These are phyloP conservation scores for Mesorhabditis sp. DNA, from an alignment of 2,888 invertebrate species.

Conservation along the genomic window DNA sequence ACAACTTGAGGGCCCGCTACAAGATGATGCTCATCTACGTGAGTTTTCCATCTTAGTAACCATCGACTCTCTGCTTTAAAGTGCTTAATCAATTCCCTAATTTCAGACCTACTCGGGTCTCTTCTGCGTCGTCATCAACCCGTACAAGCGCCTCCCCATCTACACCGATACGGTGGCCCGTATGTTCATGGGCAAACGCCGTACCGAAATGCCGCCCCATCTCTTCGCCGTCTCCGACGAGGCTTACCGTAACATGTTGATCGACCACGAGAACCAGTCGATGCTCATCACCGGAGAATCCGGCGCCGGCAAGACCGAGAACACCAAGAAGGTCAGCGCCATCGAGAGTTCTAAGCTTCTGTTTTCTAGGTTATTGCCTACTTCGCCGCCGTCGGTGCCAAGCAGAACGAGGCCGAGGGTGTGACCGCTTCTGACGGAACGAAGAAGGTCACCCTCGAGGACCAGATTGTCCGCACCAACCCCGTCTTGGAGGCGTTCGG, in stretches of 20 bases:
- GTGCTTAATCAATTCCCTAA: neutral
- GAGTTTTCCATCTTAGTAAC: conserved; percentile 14
- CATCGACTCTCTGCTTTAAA: neutral
- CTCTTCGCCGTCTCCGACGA: conserved; percentile 55
- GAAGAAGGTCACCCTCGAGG: conserved; percentile 80
- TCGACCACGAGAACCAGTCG: conserved; percentile 98
- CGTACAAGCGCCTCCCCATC: conserved; percentile 98
- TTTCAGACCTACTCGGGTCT: conserved; percentile 97
- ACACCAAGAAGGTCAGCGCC: conserved; percentile 99
- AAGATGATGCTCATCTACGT: conserved; percentile 77
- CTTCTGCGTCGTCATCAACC: conserved; percentile 99
- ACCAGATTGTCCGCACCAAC: conserved; percentile 99
- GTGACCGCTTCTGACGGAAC: conserved; percentile 15
- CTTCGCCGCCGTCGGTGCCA: conserved; percentile 75
- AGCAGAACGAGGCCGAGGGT: conserved; percentile 27
- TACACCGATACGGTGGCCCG: conserved; percentile 93
- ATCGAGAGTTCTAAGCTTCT: conserved; percentile 72
- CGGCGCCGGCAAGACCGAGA: conserved; percentile 99
- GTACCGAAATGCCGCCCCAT: conserved; percentile 58
- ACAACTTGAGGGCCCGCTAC: conserved; percentile 97
- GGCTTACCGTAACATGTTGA: conserved; percentile 54
- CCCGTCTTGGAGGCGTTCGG: conserved; percentile 98
- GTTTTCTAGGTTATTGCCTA: conserved; percentile 74
- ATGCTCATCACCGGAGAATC: conserved; percentile 99
- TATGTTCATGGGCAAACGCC: conserved; percentile 84